Base-by-base conservation (phyloP, 2,797 vertebrate genomes). In the Ctenochaetus hawaiiensis region DNA sequence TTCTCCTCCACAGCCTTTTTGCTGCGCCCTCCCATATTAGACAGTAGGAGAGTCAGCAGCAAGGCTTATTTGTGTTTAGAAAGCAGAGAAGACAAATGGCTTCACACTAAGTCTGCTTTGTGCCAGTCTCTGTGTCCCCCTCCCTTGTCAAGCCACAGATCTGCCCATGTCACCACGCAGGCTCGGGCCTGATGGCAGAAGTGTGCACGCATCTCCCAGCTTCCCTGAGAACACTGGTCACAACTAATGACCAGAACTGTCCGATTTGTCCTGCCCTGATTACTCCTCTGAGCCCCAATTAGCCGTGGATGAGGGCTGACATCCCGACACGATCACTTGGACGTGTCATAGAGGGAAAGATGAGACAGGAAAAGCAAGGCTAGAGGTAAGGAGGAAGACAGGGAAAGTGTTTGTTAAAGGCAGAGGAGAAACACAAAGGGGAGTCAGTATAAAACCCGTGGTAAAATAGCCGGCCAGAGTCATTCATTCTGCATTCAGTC, bases 231-330 rank as follows among this genome's bases (percentile, higher is more conserved):
- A 91, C 91, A 90, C 91, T 90, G 92, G 92, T 93, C 93, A 92
- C 96, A 86, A 95, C 96, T 97, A 98, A 97, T 95, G 96, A 96
- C 95, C 95, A 97, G 95, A 97, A 97, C 96, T 97, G 97, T 97
- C 96, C 95, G 93, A 96, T 96, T 96, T 96, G 96, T 97, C 96
- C 95, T 89, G 87, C 91, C 94, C 95, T 97, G 96, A 98, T 98
- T 98, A 96, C 96, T 97, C 96, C 97, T 97, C 96, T 96, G 96
- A 95, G 95, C 94, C 87, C 82, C 96, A 97, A 98, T 98, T 97
- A 98, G 96, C 94, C 84, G 89, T 91, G 95, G 96, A 95, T 93
- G 94, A 96, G 95, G 82, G 78, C 67, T 96, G 96, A 96, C 96
- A 96, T 97, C 96, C 96, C 94, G 92, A 96, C 96, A 94, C 95